Base-by-base conservation (phyloP, 1,140 invertebrate species). In the Heliconius hermathena region DNA sequence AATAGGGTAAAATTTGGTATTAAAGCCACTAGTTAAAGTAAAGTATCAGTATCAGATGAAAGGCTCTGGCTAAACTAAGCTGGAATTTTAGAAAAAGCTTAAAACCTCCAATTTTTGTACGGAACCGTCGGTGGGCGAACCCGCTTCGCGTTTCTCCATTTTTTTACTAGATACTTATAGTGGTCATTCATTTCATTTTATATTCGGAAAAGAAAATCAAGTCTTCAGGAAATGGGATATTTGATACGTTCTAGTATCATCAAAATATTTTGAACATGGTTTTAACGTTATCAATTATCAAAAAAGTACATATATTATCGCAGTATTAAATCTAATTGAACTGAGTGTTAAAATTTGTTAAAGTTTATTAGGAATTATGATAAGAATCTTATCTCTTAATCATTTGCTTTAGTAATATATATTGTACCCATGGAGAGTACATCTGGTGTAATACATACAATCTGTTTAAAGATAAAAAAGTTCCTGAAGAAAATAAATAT, bases 281-380 rank as follows among this genome's bases (percentile, higher is more conserved):
- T 9, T 22, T 22, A 22, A 57, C 8, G 20, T 57, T 66, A 66
- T 66, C 26, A 66, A 66, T 29, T 16, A 66, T 66, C 26, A 71
- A 70, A 60, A 60, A 49, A 33, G 13, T 66, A 29, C 60, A 66
- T 52, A 52, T 52, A 20, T 57, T 60, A 66, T 73, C 71, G 6
- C 41, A 73, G n/a, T 29, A 66, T 29, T 66, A 4, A 66, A 66
- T 66, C 60, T 66, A 66, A 66, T 66, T 66, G 3, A 57, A 66
- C n/a, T 29, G 22, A 66, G 60, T 66, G n/a, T 29, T n/a, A 26
- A 26, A 66, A 26, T n/a, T 29, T 66, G 60, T 66, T 29, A 66
- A 16, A 13, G 60, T 66, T 66, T 66, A 26, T 66, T 66, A 11
- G 60, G 26, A 66, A 66, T 29, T 66, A 29, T 29, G 60, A 66